Base-by-base conservation (phyloP, 2,888 invertebrate genomes). In the Pachycephus smyrnensis region DNA sequence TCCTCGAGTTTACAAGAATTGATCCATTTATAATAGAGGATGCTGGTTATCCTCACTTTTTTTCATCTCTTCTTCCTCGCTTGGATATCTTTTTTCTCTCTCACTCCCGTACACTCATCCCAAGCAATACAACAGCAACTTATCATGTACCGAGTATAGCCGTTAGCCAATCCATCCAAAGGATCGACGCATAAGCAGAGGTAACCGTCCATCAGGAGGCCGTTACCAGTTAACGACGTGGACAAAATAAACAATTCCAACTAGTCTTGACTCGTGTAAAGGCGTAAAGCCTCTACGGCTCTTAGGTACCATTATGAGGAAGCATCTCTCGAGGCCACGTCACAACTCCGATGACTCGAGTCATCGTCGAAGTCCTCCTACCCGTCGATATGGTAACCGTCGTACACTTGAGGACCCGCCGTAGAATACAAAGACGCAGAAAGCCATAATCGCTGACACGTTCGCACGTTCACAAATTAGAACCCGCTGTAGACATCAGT, bases 391-490 rank as follows among this genome's bases (percentile, higher is more conserved):
- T 0, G 40, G 40, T 9, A 23, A 9, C 23, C 15, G 23, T 55
- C 40, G 40, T 55, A 6, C 15, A 9, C 40, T 55, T 1, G 40
- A 6, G 23, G 9, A 55, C 40, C 40, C 6, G 6, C 40, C 40
- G 23, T 55, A 23, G 23, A 23, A 9, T 9, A 23, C 40, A 23
- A 15, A 9, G 23, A 55, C 1, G 40, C 40, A 55, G 1, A 23
- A 55, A 55, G 6, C 23, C 23, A 9, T 23, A 55, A 55, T 55
- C 40, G 40, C 40, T 23, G 40, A 55, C 9, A 9, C 75, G 77
- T 77, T 77, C 77, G 74, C 77, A 77, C 77, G 77, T 77, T 77
- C 77, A 77, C 77, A 77, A 77, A 77, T 77, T 77, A 74, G 77
- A 77, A 77, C 15, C 77, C 77, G 75, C 74, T 77, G 77, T 71